phyloP scores from a whole-genome alignment of 2,797 vertebrate genomes.

The Cottoperca gobio region DNA sequence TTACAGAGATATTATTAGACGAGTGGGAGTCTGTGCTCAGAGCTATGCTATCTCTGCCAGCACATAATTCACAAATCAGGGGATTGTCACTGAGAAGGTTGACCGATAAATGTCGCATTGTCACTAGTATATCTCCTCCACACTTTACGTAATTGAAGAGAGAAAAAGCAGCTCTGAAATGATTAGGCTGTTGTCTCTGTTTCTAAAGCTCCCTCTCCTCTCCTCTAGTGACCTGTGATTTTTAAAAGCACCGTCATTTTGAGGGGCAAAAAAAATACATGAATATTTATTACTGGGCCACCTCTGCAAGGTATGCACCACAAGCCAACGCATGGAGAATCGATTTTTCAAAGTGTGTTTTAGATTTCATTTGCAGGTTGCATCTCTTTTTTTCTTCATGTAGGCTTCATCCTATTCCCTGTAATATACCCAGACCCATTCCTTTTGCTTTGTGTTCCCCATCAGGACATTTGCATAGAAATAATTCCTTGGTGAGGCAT shows the following conservation, averaged over 20 bases:
- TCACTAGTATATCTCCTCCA: slow-evolving; percentile 45
- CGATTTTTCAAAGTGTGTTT: slow-evolving; percentile 62
- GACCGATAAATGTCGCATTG: slow-evolving; percentile 73
- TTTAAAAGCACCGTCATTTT: slow-evolving; percentile 52
- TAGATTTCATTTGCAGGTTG: slow-evolving; percentile 64
- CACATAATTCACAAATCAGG: slow-evolving; percentile 67
- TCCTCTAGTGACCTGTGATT: slow-evolving; percentile 44
- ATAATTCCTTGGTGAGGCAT: slow-evolving; percentile 49
- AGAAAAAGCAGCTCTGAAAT: slow-evolving; percentile 33
- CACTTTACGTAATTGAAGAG: slow-evolving; percentile 30
- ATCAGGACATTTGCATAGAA: slow-evolving; percentile 61
- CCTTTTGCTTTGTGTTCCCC: slow-evolving; percentile 46
- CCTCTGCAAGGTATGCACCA: slow-evolving; percentile 43
- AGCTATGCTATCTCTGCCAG: slow-evolving; percentile 65
- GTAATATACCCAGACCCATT: slow-evolving; percentile 20
- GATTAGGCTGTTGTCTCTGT: slow-evolving; percentile 34
- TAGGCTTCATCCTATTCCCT: slow-evolving; percentile 44
- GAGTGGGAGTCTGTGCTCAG: slow-evolving; percentile 63
- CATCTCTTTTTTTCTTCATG: slow-evolving; percentile 8
- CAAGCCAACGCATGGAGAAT: slow-evolving; percentile 53
- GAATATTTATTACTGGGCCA: slow-evolving; percentile 67
- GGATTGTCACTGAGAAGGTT: slow-evolving; percentile 60
- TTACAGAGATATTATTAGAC: slow-evolving; percentile 77
- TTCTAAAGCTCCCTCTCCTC: slow-evolving; percentile 29
- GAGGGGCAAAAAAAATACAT: slow-evolving; percentile 41